Base-by-base conservation (phyloP, 2,888 invertebrate species). In the Diarsia dahlii region DNA sequence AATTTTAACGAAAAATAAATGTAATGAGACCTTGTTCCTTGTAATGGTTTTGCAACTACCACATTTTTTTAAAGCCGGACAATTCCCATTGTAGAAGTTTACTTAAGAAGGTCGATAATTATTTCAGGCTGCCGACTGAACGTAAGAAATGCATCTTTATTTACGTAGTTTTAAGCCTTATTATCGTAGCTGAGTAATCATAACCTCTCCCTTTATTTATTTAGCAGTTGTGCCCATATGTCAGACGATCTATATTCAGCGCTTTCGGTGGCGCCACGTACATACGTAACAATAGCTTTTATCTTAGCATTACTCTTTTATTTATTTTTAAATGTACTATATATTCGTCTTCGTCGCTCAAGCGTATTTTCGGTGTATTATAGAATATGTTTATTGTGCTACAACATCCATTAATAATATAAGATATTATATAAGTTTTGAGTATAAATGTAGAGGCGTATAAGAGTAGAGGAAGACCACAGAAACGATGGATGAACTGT, bases 241-340 rank as follows among this genome's bases (percentile, higher is more conserved):
- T 54, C 68, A 60, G 79, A 65, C 84, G 45, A 4, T 84, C 84
- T 81, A 71, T n/a, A 83, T 68, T 4, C 12, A 73, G 69, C 74
- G 46, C n/a, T 45, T 46, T 62, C 54, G 45, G 52, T 84, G 82
- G 84, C 82, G 84, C 81, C 81, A 58, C 56, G 3, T 50, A 68
- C 48, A 58, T 23, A 60, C 73, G 39, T 39, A 46, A 72, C 81
- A 82, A 84, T 82, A 66, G 65, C n/a, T 54, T 69, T 52, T 58
- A 69, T 69, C n/a, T 71, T 18, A 46, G n/a, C 58, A 46, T 80
- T 56, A 54, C 28, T n/a, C 18, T 69, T 74, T 82, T 74, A 74
- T 80, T 74, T 82, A 82, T 82, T 84, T 82, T 84, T 84, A 84
- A 84, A 70, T 52, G 18, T 5, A 67, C 15, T 23, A 15, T 18